Evolutionary conservation across 2,113 vertebrate species (phyloP), one percentile per base, ranked within the genome.

Genomic region (Perccottus glenii): DNA sequence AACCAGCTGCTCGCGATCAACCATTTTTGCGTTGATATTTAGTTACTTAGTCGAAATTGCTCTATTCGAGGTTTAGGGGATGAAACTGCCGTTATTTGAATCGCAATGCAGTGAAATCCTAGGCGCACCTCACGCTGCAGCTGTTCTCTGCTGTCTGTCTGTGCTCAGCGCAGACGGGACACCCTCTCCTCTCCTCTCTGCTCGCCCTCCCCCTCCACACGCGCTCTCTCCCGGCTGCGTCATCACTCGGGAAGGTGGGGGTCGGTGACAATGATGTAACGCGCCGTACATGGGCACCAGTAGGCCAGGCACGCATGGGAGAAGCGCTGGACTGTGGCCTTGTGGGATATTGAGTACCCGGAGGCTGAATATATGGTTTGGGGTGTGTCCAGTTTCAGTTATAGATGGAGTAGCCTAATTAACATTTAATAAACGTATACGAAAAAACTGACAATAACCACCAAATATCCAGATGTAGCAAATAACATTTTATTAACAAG

Each of bases 1-100:
- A 91, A 98, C 96, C 94, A 98, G 95, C 95, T 98, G 96, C 94
- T 98, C 96, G 90, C 96, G 96, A 87, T 97, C 96, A 87, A 98
- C 96, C 97, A 98, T 98, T 70, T 90, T 90, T 83, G 52, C 47
- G 51, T 5, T 58, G 77, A 84, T 70, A 38, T 82, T 66, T 65
- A 59, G 76, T 70, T 66, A 70, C 59, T 80, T 50, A 46, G 62
- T 69, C 56, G 70, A 82, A 64, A 75, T 55, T 77, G 84, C 81
- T 78, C 47, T 64, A 61, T 56, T 65, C 48, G 64, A 15, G 73
- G 60, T 73, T 68, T 71, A 36, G 63, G 52, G 74, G 75, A 71
- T 62, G 61, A 84, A 89, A 78, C 66, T 33, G 61, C 35, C 70
- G 66, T 78, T 88, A 81, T 64, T 78, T 80, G 75, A 87, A 87